phyloP scores from a whole-genome alignment of 30 jellyfish, hydroid and myxozoan genomes.

The Haliclystus octoradiatus region DNA sequence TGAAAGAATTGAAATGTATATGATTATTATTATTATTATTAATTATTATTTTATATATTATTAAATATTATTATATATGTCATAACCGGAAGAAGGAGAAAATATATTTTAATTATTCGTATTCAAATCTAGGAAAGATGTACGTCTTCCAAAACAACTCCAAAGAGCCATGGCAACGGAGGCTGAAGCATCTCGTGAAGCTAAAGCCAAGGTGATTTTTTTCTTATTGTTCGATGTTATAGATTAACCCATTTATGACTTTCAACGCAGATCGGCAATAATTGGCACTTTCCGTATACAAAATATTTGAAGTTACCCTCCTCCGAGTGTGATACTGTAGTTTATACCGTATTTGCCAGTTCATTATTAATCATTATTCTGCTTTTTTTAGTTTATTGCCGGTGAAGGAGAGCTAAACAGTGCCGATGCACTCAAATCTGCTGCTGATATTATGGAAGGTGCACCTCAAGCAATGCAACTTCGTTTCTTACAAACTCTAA shows the following conservation, averaged over 20 bases:
- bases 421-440: slow-evolving; percentile 84
- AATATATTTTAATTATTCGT: neutral
- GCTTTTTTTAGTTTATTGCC: slow-evolving; percentile 63
- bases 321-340: too few species aligned
- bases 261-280: too few species aligned
- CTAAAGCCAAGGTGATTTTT: slow-evolving; percentile 84
- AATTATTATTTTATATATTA: too few species aligned
- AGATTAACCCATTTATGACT: too few species aligned
- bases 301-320: too few species aligned
- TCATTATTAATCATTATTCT: too few species aligned
- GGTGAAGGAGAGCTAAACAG: slow-evolving; percentile 96
- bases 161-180: slow-evolving; percentile 99
- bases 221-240: neutral
- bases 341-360: too few species aligned
- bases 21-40: too few species aligned
- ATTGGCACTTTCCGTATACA: too few species aligned
- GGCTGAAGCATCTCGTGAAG: slow-evolving; percentile 99
- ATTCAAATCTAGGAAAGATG: slow-evolving; percentile 36
- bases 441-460: slow-evolving; percentile 79
- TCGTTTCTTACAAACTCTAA: slow-evolving; percentile 86
- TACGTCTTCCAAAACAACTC: slow-evolving; percentile 73
- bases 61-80: too few species aligned
- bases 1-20: slow-evolving; percentile 83
- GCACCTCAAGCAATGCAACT: slow-evolving; percentile 94
- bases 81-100: neutral